These are phyloP conservation scores for Rhagonycha lutea DNA, from an alignment of 2,888 invertebrate species.

Conservation along the genomic window DNA sequence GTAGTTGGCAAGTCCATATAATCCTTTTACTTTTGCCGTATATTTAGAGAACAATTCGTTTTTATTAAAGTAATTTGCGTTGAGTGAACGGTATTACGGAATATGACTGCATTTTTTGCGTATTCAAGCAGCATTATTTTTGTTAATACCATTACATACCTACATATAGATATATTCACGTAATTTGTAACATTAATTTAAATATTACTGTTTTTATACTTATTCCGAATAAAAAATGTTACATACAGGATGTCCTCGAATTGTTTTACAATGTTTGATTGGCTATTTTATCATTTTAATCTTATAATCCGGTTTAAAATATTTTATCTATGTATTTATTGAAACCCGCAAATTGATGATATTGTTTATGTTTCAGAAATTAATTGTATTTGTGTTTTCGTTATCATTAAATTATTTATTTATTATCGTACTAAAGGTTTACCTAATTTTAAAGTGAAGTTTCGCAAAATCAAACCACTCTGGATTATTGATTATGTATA, in stretches of 20 bases:
- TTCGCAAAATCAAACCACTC: neutral
- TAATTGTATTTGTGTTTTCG: neutral
- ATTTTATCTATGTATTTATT: neutral
- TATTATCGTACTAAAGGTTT: neutral
- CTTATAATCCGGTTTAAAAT: neutral
- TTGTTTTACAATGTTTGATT: neutral
- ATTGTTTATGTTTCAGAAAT: neutral
- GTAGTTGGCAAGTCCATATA: constrained; percentile 12
- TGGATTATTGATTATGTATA: neutral
- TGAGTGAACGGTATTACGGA: constrained; percentile 5
- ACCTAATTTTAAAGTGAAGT: neutral
- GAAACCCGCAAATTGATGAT: neutral
- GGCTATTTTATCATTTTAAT: neutral
- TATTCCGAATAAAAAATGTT: neutral
- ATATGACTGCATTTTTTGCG: constrained; percentile 6
- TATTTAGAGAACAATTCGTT: constrained; percentile 21
- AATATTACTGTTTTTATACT: neutral
- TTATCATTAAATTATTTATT: neutral
- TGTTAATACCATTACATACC: neutral
- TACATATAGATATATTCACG: neutral
- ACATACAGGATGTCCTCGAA: neutral
- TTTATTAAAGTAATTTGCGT: constrained; percentile 22
- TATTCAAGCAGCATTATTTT: neutral
- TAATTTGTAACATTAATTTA: neutral
- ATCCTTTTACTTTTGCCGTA: constrained; percentile 21